These are phyloP conservation scores for Danio kyathit DNA, from an alignment of 2,797 vertebrate genomes.

Conservation along the genomic window DNA sequence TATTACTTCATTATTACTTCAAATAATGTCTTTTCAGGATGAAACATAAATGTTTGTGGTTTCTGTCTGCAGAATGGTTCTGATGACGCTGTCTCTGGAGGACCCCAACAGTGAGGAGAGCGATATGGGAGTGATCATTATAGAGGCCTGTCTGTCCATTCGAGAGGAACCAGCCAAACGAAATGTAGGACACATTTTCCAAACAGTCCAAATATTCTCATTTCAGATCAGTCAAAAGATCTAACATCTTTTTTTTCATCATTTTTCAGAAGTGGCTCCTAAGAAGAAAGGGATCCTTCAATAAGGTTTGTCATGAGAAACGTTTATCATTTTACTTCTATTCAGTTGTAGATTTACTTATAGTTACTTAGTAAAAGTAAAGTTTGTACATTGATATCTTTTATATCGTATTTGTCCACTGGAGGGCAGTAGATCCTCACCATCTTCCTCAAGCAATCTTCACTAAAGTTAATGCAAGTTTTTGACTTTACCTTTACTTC, in stretches of 20 bases:
- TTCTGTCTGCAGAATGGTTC: slow-evolving; percentile 78
- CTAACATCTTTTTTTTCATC: slow-evolving; percentile 29
- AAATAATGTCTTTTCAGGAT: neutral
- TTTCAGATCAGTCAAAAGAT: neutral
- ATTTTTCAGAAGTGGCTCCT: slow-evolving; percentile 83
- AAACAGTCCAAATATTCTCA: neutral
- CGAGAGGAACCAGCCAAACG: slow-evolving; percentile 90
- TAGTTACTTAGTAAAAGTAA: neutral
- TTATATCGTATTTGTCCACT: slow-evolving; percentile 46
- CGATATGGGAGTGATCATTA: slow-evolving; percentile 91
- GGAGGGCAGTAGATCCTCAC: slow-evolving; percentile 60
- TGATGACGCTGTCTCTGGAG: slow-evolving; percentile 84
- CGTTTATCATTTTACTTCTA: too few species aligned
- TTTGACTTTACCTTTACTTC: neutral
- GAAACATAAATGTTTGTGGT: neutral
- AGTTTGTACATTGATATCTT: neutral
- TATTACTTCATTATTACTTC: neutral
- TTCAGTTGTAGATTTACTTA: neutral
- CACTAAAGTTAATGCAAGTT: neutral
- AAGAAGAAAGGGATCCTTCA: slow-evolving; percentile 78
- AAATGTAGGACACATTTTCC: slow-evolving; percentile 68
- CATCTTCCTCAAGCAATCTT: slow-evolving; percentile 12
- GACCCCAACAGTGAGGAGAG: slow-evolving; percentile 92
- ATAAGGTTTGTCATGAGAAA: slow-evolving; percentile 52
- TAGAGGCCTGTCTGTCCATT: slow-evolving; percentile 87